Evolutionary conservation across 2,113 vertebrate species (phyloP), one percentile per base, ranked within the genome.

Genomic region (Rafetus swinhoei): DNA sequence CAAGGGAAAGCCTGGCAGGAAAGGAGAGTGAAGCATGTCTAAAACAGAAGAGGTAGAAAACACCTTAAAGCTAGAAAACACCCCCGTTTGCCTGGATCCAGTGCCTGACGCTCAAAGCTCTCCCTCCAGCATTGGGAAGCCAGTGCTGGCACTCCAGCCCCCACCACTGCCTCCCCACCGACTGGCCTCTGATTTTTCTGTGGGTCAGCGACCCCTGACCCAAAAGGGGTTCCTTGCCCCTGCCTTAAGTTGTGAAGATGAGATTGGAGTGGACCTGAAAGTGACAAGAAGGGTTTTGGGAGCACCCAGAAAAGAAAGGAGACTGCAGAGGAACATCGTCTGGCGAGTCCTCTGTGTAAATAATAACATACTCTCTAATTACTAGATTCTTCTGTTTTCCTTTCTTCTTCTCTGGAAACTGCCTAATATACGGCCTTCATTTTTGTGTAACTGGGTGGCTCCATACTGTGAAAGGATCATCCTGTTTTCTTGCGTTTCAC

Each of bases 281-380:
- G 79, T 7, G 8, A 6, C 50, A 0, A 2, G 35, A 14, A n/a
- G 7, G 2, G n/a, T 15, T 55, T 2, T 87, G 55, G 74, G 69
- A 45, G 19, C 5, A 1, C 2, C 0, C 4, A 29, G 18, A 1
- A 18, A 14, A 19, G 6, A 79, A 79, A 18, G 3, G 57, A n/a
- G 54, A 19, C 45, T 45, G 6, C 6, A 4, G 1, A 0, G 15
- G 29, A 79, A 50, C 87, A 18, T 0, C 1, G 0, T 5, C 3
- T 0, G 8, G 32, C 35, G 65, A 72, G 32, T 15, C 65, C 18
- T 21, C 32, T 72, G n/a, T 35, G n/a, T 4, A 72, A 72, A 72
- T 72, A 72, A 72, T n/a, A n/a, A 18, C 14, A n/a, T 69, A 69
- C 32, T n/a, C 10, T 16, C 35, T 1, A 0, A 57, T 50, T 54